These are phyloP conservation scores for Ailuropoda melanoleuca DNA, from an alignment of 2,113 vertebrate genomes.

Conservation along the genomic window DNA sequence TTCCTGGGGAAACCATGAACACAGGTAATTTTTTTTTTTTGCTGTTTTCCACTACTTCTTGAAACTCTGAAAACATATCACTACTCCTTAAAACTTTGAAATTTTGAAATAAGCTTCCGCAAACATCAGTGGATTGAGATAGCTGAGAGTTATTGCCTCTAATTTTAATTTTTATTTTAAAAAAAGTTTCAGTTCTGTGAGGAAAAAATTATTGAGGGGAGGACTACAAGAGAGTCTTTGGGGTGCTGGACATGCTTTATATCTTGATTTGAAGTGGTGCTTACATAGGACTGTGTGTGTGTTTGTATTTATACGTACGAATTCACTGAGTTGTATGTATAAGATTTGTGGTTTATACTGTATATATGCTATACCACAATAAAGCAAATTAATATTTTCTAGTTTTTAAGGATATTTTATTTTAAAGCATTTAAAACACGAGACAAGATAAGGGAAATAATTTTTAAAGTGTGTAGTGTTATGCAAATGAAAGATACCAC, in stretches of 20 bases:
- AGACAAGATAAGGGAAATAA: constrained; percentile 24
- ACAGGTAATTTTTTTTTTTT: neutral
- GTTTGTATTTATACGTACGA: neutral
- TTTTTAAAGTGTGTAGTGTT: neutral
- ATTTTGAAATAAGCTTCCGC: neutral
- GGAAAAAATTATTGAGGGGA: neutral
- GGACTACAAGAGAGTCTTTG: neutral
- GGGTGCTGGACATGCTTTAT: neutral
- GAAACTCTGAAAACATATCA: neutral
- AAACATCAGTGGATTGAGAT: neutral
- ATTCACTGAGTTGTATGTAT: neutral
- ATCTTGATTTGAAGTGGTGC: neutral
- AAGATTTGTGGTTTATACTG: neutral
- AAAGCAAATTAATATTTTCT: constrained; percentile 33
- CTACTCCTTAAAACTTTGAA: constrained; percentile 29
- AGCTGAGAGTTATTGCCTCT: neutral
- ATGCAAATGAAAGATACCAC: neutral
- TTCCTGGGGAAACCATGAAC: neutral
- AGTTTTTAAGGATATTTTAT: constrained; percentile 32
- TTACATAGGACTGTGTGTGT: neutral
- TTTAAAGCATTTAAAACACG: constrained; percentile 40
- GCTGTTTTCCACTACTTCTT: neutral
- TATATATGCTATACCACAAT: neutral
- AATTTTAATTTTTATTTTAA: neutral
- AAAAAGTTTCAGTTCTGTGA: neutral